Percentiles rank a stretch among this genome's conserved stretches.
These are phyloP conservation scores for Seladonia tumulorum DNA, from an alignment of 2,888 invertebrate genomes.

Conservation along the genomic window DNA sequence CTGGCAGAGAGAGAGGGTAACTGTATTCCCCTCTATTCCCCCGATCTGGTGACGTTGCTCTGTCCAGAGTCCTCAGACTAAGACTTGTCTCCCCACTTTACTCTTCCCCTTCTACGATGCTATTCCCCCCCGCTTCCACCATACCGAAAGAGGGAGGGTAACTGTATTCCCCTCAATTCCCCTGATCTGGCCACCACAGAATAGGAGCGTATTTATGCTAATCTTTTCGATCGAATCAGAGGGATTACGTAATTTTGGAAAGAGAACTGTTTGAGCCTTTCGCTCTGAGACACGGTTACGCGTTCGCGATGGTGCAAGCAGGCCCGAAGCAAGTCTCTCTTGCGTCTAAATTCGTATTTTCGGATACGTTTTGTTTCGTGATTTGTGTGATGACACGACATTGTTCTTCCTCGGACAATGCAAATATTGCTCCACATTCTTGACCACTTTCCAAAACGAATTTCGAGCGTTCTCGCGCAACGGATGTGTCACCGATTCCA, in stretches of 20 bases:
- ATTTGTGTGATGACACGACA: background rate
- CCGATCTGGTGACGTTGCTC: no score
- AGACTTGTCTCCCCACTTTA: no score
- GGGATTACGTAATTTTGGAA: background rate
- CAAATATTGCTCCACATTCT: background rate
- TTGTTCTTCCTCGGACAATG: background rate
- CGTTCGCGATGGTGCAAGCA: background rate
- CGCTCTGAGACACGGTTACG: background rate
- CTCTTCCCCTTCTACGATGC: no score
- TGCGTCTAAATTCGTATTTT: background rate
- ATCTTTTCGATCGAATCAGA: background rate
- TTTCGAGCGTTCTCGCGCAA: background rate
- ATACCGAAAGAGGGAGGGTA: no score
- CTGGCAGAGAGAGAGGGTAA: no score
- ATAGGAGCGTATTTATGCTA: background rate
- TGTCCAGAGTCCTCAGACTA: no score
- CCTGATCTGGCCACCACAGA: no score
- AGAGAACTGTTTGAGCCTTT: background rate
- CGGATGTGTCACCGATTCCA: background rate
- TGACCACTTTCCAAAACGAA: background rate
- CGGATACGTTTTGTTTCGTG: background rate
- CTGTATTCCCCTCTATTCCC: no score
- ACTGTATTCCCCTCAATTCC: no score
- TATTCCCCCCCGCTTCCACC: no score
- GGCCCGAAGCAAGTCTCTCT: background rate